Evolutionary conservation across 2,888 invertebrate species (phyloP).

Genomic region (Heliconius cydno): DNA sequence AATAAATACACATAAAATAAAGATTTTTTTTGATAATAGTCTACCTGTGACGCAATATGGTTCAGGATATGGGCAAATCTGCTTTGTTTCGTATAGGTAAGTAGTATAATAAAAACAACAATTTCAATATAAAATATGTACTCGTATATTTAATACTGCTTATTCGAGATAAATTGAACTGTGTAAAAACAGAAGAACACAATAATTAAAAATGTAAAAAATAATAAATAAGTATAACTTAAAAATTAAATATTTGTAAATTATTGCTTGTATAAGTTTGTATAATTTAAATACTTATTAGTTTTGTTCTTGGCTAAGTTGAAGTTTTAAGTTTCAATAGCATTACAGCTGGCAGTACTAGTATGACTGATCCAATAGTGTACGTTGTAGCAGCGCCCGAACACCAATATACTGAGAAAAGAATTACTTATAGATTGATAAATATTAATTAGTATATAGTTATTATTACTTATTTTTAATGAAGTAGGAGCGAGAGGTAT

Average conservation of each 20-base stretch:
- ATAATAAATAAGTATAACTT: slow-evolving; percentile 47
- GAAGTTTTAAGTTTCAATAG: slow-evolving; percentile 78
- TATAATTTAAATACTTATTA: slow-evolving; percentile 41
- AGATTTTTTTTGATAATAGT: too few relatives aligned
- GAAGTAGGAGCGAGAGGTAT: too few relatives aligned
- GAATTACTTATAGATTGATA: background rate
- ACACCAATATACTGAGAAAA: slow-evolving; percentile 92
- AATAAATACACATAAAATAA: too few relatives aligned
- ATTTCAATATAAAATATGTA: slow-evolving; percentile 32
- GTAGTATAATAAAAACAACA: slow-evolving; percentile 24
- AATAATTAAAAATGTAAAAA: slow-evolving; percentile 43
- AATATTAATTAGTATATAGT: background rate
- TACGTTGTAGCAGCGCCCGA: slow-evolving; percentile 93
- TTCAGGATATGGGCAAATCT: too few relatives aligned
- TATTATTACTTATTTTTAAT: too few relatives aligned
- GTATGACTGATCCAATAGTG: slow-evolving; percentile 88
- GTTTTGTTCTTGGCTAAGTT: slow-evolving; percentile 39
- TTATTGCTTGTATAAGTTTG: slow-evolving; percentile 22
- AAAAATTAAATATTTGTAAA: slow-evolving; percentile 29
- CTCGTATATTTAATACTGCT: slow-evolving; percentile 69
- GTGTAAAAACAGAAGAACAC: slow-evolving; percentile 40
- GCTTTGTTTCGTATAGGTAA: background rate
- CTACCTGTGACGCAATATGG: too few relatives aligned
- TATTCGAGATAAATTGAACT: slow-evolving; percentile 59
- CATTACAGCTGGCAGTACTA: slow-evolving; percentile 90